These are phyloP conservation scores for Drosophila merina DNA, from an alignment of 2,888 invertebrate genomes.

Conservation along the genomic window DNA sequence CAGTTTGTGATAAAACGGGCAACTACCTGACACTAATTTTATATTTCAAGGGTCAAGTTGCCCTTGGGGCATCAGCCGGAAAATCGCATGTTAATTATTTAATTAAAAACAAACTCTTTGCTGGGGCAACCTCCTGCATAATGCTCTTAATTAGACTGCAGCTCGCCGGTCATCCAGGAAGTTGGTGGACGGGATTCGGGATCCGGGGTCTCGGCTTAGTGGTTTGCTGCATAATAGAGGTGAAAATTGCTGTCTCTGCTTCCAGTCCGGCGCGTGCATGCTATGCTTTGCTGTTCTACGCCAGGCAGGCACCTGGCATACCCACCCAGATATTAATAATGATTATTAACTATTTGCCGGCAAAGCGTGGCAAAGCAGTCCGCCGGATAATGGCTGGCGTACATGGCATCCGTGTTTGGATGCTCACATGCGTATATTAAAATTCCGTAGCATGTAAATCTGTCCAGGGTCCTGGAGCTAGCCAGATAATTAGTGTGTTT, in stretches of 20 bases:
- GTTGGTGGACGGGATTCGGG: constrained; percentile 6
- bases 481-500: constrained; percentile 40
- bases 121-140: constrained; percentile 13
- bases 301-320: constrained; percentile 30
- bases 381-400: constrained; percentile 24
- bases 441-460: constrained; percentile 25
- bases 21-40: background rate
- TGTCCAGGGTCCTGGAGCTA: constrained; percentile 4
- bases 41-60: constrained; percentile 2
- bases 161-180: background rate
- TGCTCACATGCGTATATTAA: constrained; percentile 14
- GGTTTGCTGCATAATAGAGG: constrained; percentile 41
- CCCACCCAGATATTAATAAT: constrained; percentile 63
- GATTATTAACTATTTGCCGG: constrained; percentile 63
- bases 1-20: background rate
- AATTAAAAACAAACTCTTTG: constrained; percentile 19
- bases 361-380: constrained; percentile 20
- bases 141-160: background rate
- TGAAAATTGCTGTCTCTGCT: constrained; percentile 39
- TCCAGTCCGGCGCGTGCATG: constrained; percentile 9
- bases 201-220: constrained; percentile 21
- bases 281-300: constrained; percentile 51
- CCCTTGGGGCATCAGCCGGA: background rate
- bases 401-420: constrained; percentile 12
- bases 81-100: constrained; percentile 20